Conservation (phyloP, 2,888 invertebrate genomes). For the Nephrotoma guestfalica region DNA sequence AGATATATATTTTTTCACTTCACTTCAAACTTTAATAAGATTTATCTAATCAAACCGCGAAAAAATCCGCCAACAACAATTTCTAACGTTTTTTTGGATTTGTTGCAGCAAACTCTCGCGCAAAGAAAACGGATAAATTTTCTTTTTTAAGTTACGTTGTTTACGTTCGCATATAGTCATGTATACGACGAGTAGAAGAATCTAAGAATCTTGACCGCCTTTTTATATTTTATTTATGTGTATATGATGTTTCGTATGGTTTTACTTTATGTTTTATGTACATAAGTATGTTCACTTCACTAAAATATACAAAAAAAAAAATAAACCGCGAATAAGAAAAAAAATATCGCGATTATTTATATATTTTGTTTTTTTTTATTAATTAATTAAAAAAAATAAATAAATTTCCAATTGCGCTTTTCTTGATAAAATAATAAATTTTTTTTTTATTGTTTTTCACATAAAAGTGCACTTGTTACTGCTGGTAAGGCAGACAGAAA, state of each 20-base stretch:
- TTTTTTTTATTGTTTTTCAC: conserved; percentile 3
- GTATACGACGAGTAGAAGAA: background rate
- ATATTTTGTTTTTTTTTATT: background rate
- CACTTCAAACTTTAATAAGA: background rate
- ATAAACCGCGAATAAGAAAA: background rate
- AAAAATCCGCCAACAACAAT: background rate
- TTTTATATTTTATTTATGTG: background rate
- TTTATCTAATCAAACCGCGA: background rate
- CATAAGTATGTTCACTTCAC: background rate
- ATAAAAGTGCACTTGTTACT: conserved; percentile 4
- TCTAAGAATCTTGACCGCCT: background rate
- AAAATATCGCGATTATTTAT: background rate
- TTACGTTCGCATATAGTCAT: background rate
- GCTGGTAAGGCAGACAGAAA: background rate
- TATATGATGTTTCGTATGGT: background rate
- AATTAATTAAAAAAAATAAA: background rate
- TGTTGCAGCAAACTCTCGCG: background rate
- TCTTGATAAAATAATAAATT: background rate
- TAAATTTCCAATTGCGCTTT: background rate
- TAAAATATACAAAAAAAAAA: background rate
- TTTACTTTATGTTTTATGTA: background rate
- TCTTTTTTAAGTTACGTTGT: background rate
- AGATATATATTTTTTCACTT: background rate
- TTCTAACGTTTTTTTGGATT: background rate
- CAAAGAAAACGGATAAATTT: background rate